These are phyloP conservation scores for Papilio helenus DNA, from an alignment of 1,140 invertebrate species.

Conservation along the genomic window DNA sequence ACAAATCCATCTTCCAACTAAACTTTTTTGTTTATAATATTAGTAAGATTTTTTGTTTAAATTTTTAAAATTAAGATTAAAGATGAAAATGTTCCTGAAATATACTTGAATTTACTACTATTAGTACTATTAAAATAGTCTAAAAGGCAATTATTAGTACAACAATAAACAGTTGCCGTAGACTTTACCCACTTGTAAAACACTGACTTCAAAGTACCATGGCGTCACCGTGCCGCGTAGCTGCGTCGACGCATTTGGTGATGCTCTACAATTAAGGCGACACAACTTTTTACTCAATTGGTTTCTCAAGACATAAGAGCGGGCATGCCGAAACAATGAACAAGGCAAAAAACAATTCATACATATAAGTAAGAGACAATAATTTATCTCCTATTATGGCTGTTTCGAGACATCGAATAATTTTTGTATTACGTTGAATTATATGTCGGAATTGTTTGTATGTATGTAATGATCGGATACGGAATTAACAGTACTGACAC, in stretches of 20 bases:
- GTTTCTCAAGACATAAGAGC: slow-evolving; percentile 46
- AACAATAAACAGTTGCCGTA: not conserved
- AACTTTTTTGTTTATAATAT: too few species aligned
- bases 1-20: too few species aligned
- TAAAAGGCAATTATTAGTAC: not conserved
- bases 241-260: slow-evolving; percentile 47
- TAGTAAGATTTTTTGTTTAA: too few species aligned
- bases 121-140: not conserved
- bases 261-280: slow-evolving; percentile 51
- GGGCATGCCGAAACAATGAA: slow-evolving; percentile 49
- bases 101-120: not conserved
- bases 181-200: slow-evolving; percentile 1
- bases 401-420: slow-evolving; percentile 34
- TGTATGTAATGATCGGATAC: slow-evolving; percentile 14
- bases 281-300: slow-evolving; percentile 52
- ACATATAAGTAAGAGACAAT: slow-evolving; percentile 45
- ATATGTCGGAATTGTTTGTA: slow-evolving; percentile 26
- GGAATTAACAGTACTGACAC: slow-evolving; percentile 18
- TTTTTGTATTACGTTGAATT: slow-evolving; percentile 14
- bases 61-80: not conserved
- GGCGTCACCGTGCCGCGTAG: slow-evolving; percentile 25
- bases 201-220: slow-evolving; percentile 7
- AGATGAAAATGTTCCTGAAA: not conserved
- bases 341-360: slow-evolving; percentile 50
- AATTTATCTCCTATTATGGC: slow-evolving; percentile 49